phyloP scores from a whole-genome alignment of 2,797 vertebrate species.

The Dendrocincla fuliginosa region DNA sequence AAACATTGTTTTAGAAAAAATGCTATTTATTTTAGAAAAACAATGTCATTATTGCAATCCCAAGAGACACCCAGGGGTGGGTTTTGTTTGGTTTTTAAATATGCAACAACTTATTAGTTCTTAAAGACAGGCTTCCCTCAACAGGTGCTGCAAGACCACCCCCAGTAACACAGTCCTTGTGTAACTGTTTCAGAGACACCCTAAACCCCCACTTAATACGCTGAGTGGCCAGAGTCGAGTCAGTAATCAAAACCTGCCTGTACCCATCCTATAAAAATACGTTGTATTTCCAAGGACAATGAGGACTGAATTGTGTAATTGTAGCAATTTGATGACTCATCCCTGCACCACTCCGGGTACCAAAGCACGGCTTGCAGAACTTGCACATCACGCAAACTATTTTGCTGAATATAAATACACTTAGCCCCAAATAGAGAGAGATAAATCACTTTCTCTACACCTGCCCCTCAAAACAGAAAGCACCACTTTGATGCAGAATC shows the following conservation, averaged over 20 bases:
- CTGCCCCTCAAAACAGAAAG: not conserved
- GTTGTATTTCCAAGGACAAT: not conserved
- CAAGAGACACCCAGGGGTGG: not conserved
- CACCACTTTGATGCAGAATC: not conserved
- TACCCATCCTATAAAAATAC: not conserved
- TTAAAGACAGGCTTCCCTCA: not conserved
- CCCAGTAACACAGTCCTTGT: not conserved
- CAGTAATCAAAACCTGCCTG: not conserved
- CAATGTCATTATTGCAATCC: not conserved
- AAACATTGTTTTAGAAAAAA: not conserved
- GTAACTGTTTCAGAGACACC: not conserved
- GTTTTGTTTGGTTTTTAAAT: not conserved
- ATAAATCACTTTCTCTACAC: not conserved
- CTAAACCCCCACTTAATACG: not conserved
- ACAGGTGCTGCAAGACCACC: not conserved
- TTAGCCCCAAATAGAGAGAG: not conserved
- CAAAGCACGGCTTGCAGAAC: not conserved
- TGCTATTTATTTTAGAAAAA: not conserved
- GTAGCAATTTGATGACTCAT: conserved; percentile 25
- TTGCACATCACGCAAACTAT: not conserved
- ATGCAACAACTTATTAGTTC: not conserved
- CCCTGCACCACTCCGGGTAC: not conserved
- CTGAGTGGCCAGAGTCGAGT: not conserved
- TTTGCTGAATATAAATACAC: not conserved
- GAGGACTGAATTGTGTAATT: not conserved